Base-by-base conservation (phyloP, 1,140 invertebrate genomes). In the Notospermus geniculatus region DNA sequence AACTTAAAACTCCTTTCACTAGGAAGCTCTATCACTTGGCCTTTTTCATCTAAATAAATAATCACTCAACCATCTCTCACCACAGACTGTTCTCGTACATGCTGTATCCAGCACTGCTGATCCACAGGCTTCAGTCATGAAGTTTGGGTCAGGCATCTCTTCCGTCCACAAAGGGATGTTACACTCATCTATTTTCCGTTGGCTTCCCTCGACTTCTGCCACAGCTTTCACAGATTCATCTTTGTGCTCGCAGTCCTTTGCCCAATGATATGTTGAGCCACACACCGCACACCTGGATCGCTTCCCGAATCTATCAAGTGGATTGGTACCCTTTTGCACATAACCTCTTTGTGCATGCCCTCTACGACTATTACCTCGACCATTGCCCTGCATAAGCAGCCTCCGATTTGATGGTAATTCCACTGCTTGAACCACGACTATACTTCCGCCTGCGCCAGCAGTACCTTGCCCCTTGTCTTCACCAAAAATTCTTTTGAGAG, bases 101-200 rank as follows among this genome's bases (percentile, higher is more conserved):
- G 66, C 62, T 30, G 59, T 62, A 39, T 67, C 59, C 30, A 61
- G 45, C 52, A 64, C 54, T 32, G 65, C 65, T 46, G 61, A 53
- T 41, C 46, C 23, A 7, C 25, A 46, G 1, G 65, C 39, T 63
- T 67, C 65, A 22, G 60, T n/a, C 5, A 61, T 50, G 57, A 67
- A 39, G 32, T 55, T 52, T 22, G 13, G 19, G 11, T 43, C 4
- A 7, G 39, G 0, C 29, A 29, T 2, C 11, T 55, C 43, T 29
- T 57, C 54, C 27, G 61, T 60, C 19, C 59, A 57, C 28, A 66
- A n/a, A 19, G 62, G 60, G 13, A 60, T 41, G 54, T 66, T 63
- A 13, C 60, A 59, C 25, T 66, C 61, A 22, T 54, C 58, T 13
- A 15, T 25, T 17, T 36, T n/a, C n/a, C n/a, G n/a, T n/a, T n/a